Evolutionary conservation across 2,888 invertebrate species (phyloP).

Genomic region (Clivina fossor): DNA sequence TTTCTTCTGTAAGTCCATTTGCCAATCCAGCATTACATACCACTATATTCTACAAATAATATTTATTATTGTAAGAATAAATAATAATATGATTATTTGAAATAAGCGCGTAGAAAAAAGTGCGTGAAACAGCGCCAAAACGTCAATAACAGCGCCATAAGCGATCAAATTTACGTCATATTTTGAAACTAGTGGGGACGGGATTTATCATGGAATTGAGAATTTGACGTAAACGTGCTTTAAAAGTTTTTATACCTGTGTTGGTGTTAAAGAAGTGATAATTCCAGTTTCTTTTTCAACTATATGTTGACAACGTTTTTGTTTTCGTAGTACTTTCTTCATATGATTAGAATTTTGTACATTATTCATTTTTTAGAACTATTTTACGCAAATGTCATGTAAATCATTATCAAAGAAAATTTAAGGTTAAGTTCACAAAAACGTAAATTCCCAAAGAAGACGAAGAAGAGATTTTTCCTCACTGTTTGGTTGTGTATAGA

Average conservation of each 20-base stretch:
- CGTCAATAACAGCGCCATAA: background rate
- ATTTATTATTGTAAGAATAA: no score
- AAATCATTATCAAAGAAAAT: conserved; percentile 19
- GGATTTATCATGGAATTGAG: no score
- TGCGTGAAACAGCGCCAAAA: background rate
- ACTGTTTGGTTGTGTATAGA: conserved; percentile 37
- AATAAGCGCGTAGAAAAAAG: conserved; percentile 19
- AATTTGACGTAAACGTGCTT: conserved; percentile 18
- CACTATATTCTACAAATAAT: conserved; percentile 68
- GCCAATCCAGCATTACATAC: conserved; percentile 88
- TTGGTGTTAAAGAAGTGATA: conserved; percentile 47
- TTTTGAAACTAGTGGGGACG: no score
- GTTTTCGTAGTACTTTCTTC: conserved; percentile 53
- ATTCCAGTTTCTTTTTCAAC: conserved; percentile 53
- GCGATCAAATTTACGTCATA: conserved; percentile 3
- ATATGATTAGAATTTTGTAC: conserved; percentile 22
- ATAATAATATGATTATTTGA: conserved; percentile 37
- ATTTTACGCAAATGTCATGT: conserved; percentile 18
- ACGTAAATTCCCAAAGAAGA: conserved; percentile 17
- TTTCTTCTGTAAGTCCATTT: conserved; percentile 72
- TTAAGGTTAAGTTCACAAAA: conserved; percentile 28
- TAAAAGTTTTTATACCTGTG: conserved; percentile 46
- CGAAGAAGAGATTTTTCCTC: conserved; percentile 28
- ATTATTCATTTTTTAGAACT: conserved; percentile 31
- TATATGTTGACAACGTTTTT: conserved; percentile 53